Evolutionary conservation across 2,113 vertebrate genomes (phyloP).

Genomic region (Pollimyrus isidori): DNA sequence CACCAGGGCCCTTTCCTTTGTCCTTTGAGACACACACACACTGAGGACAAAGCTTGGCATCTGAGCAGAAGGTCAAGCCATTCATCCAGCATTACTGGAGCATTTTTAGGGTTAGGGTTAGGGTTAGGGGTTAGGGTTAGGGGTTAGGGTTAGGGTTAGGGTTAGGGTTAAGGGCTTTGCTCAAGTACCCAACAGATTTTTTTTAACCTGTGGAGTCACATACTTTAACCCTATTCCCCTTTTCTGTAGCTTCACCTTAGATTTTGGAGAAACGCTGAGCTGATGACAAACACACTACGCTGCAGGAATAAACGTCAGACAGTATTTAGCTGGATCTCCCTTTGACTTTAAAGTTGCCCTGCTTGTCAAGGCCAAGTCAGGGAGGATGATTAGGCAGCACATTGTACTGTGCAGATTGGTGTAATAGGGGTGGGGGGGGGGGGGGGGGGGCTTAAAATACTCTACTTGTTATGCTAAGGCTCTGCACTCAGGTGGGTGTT

Average conservation of each 20-base stretch:
- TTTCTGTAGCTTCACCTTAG: constrained; percentile 21
- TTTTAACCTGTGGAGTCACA: not conserved
- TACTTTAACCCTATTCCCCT: not conserved
- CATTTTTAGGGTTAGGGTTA: not conserved
- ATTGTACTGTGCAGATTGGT: not conserved
- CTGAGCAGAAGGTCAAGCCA: not conserved
- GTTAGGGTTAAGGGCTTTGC: not conserved
- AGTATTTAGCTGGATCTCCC: constrained; percentile 33
- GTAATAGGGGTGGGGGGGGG: not conserved
- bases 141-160: too few species aligned
- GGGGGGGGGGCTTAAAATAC: not conserved
- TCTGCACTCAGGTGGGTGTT: not conserved
- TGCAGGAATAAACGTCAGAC: constrained; percentile 43
- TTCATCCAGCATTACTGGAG: not conserved
- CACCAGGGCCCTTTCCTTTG: not conserved
- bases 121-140: too few species aligned
- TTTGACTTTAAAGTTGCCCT: not conserved
- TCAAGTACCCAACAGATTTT: not conserved
- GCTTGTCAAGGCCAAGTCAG: not conserved
- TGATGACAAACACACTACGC: constrained; percentile 28
- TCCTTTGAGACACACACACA: not conserved
- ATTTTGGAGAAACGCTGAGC: constrained; percentile 27
- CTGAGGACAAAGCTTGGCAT: not conserved
- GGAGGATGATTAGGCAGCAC: not conserved
- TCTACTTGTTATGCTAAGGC: not conserved